Evolutionary conservation across 2,888 invertebrate genomes (phyloP).

Genomic region (Stenodema calcarata): DNA sequence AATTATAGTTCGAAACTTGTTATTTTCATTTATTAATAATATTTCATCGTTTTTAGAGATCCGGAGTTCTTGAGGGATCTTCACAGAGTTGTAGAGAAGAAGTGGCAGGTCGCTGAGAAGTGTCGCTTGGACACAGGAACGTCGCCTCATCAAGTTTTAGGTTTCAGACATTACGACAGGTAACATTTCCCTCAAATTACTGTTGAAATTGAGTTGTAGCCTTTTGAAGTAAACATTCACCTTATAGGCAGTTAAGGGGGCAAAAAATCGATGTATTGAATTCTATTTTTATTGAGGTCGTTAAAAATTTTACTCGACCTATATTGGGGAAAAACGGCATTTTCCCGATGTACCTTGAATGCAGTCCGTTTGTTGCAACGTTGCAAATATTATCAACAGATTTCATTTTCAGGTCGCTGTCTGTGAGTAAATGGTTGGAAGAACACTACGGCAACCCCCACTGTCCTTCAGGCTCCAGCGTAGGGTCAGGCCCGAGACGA

Average conservation of each 20-base stretch:
- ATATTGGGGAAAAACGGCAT: too few species aligned
- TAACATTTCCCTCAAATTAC: background rate
- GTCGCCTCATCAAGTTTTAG: conserved; percentile 88
- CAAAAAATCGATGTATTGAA: too few species aligned
- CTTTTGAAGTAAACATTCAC: too few species aligned
- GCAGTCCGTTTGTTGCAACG: too few species aligned
- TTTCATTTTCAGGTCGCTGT: conserved; percentile 26
- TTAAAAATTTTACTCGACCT: background rate
- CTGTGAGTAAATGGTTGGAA: conserved; percentile 51
- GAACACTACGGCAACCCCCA: conserved; percentile 48
- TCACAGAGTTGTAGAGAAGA: conserved; percentile 89
- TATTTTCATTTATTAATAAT: too few species aligned
- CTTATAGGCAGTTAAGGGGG: too few species aligned
- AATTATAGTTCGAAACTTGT: too few species aligned
- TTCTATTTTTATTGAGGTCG: too few species aligned
- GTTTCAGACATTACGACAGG: conserved; percentile 65
- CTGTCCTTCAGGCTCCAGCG: background rate
- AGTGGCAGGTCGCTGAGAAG: conserved; percentile 92
- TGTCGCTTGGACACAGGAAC: conserved; percentile 87
- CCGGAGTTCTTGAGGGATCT: conserved; percentile 77
- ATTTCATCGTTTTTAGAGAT: conserved; percentile 1
- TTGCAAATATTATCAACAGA: too few species aligned
- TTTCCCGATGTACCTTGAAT: too few species aligned
- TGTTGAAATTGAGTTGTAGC: background rate
- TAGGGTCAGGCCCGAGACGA: conserved; percentile 64